These are phyloP conservation scores for Rallus limicola DNA, from an alignment of 2,113 vertebrate genomes.

Conservation along the genomic window DNA sequence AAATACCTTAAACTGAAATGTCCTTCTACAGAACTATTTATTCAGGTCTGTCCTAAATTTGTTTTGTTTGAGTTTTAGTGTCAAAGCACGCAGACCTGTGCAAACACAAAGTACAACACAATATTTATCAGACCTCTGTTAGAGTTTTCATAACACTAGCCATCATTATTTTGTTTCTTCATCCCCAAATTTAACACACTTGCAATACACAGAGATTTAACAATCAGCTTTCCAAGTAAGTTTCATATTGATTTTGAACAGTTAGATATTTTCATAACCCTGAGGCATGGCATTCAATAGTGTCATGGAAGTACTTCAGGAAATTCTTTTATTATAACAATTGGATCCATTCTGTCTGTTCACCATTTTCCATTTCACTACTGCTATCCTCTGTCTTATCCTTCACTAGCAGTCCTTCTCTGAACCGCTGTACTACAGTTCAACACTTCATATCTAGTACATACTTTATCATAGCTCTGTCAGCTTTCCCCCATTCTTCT, in stretches of 20 bases:
- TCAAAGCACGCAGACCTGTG: background rate
- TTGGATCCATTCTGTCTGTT: background rate
- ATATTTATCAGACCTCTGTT: background rate
- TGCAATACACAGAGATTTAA: background rate
- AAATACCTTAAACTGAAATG: background rate
- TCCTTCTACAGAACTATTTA: background rate
- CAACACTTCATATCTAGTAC: background rate
- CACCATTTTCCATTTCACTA: background rate
- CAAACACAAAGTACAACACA: background rate
- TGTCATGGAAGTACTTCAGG: background rate
- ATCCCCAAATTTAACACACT: background rate
- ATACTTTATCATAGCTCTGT: background rate
- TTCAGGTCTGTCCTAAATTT: background rate
- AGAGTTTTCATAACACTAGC: background rate
- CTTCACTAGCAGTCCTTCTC: background rate
- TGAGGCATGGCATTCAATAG: background rate
- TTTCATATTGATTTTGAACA: background rate
- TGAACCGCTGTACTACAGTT: background rate
- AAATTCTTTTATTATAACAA: background rate
- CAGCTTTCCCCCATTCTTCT: background rate
- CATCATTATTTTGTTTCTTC: background rate
- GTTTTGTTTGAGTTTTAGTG: background rate
- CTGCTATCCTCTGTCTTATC: background rate
- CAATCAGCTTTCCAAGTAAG: background rate
- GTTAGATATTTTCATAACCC: background rate